These are phyloP conservation scores for Fulmarus glacialis DNA, from an alignment of 2,113 vertebrate species.

Conservation along the genomic window DNA sequence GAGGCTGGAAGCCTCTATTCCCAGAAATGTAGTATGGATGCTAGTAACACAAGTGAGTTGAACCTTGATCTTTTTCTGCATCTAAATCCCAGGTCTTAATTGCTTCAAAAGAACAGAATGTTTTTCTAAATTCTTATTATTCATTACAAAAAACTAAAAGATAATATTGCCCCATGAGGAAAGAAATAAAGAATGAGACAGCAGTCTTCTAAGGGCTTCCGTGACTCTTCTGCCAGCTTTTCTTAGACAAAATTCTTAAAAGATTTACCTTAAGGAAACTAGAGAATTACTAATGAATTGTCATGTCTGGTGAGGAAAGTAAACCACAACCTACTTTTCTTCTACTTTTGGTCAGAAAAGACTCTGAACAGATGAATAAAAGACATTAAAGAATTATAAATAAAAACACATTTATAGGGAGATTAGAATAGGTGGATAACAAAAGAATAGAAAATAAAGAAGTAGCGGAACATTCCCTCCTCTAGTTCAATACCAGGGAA, in stretches of 20 bases:
- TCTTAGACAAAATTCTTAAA: background rate
- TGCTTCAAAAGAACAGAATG: background rate
- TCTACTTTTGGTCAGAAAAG: background rate
- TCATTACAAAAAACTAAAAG: background rate
- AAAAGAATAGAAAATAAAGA: background rate
- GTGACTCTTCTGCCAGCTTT: background rate
- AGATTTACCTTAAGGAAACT: background rate
- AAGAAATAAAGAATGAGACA: background rate
- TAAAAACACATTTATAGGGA: background rate
- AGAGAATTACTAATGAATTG: conserved; percentile 1
- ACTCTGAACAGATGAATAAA: background rate
- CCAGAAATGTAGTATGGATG: background rate
- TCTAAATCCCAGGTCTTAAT: background rate
- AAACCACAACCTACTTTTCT: background rate
- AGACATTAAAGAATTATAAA: background rate
- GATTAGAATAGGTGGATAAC: background rate
- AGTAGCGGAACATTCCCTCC: background rate
- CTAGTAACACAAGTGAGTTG: background rate
- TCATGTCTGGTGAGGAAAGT: background rate
- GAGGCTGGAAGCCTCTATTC: background rate
- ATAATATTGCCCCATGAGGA: background rate
- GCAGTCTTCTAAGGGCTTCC: background rate
- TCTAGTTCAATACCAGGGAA: background rate
- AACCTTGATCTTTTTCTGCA: background rate
- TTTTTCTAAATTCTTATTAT: background rate